phyloP scores from a whole-genome alignment of 2,113 vertebrate genomes.

The Pseudolaguvia tuberculata region DNA sequence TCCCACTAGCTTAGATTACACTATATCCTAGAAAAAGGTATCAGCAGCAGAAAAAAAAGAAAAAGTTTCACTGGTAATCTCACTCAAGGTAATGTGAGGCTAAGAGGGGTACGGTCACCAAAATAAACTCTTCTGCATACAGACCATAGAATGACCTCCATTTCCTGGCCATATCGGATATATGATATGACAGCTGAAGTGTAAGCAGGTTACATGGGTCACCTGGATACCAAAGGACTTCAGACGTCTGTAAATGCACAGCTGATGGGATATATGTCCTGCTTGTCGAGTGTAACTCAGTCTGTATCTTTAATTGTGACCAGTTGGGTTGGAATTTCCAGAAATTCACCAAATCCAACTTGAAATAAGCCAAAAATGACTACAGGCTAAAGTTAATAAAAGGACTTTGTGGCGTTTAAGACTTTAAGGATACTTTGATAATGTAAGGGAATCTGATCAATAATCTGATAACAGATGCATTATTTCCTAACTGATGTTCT shows the following conservation, averaged over 20 bases:
- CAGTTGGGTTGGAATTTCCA: neutral
- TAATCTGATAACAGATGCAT: neutral
- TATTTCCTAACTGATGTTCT: neutral
- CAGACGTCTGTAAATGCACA: conserved; percentile 17
- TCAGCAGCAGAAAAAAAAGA: conserved; percentile 3
- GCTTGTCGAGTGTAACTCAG: neutral
- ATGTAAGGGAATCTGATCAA: too few species aligned
- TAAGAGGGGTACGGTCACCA: conserved; percentile 4
- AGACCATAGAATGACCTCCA: conserved; percentile 15
- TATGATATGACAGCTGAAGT: conserved; percentile 29
- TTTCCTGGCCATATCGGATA: conserved; percentile 11
- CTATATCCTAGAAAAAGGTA: too few species aligned
- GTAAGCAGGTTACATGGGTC: conserved; percentile 19
- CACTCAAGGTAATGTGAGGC: conserved; percentile 21
- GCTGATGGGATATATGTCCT: conserved; percentile 4
- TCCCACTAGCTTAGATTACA: too few species aligned
- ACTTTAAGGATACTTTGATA: neutral
- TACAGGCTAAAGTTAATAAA: neutral
- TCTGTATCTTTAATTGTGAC: too few species aligned
- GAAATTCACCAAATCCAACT: neutral
- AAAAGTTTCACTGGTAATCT: neutral
- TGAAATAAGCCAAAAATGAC: neutral
- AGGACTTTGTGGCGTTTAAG: neutral
- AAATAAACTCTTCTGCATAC: conserved; percentile 44
- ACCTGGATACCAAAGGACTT: neutral